These are phyloP conservation scores for Toxonevra muliebris DNA, from an alignment of 2,888 invertebrate species.

Conservation along the genomic window DNA sequence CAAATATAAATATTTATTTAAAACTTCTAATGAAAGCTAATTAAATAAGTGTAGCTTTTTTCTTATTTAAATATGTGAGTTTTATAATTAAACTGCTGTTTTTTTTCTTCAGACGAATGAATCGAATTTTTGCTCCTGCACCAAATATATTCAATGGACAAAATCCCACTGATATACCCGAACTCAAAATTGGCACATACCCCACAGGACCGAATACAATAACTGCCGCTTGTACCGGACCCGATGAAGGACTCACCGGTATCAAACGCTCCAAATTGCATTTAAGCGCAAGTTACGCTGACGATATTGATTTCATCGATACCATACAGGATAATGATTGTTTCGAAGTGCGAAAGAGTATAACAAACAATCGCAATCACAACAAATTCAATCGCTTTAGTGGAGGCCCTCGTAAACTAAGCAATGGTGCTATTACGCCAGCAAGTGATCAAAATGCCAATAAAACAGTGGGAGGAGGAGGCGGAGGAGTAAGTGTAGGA, in stretches of 20 bases:
- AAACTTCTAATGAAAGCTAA: too few species aligned
- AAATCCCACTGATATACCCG: constrained; percentile 77
- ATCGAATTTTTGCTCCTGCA: constrained; percentile 56
- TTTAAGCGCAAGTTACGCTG: constrained; percentile 71
- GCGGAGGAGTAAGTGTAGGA: not conserved
- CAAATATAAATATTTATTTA: too few species aligned
- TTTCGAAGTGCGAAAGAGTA: constrained; percentile 61
- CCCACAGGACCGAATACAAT: constrained; percentile 69
- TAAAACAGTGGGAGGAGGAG: constrained; percentile 33
- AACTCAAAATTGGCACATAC: constrained; percentile 68
- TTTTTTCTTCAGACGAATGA: constrained; percentile 55
- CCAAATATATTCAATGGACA: constrained; percentile 73
- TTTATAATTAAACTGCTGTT: not conserved
- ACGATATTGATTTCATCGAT: constrained; percentile 78
- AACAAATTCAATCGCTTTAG: constrained; percentile 56
- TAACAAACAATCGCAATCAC: constrained; percentile 44
- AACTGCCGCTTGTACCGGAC: constrained; percentile 81
- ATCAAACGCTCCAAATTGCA: constrained; percentile 75
- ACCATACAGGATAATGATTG: constrained; percentile 64
- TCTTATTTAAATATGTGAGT: too few species aligned
- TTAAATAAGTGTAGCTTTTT: too few species aligned
- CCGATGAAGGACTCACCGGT: constrained; percentile 80
- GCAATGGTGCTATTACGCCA: constrained; percentile 42
- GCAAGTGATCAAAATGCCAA: constrained; percentile 54
- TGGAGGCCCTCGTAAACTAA: constrained; percentile 37